A percentile compares a stretch with the other conserved stretches of the same genome.
These are phyloP conservation scores for mouse (Mus musculus) DNA, from an alignment of 2,113 vertebrate genomes.

Conservation along the genomic window DNA sequence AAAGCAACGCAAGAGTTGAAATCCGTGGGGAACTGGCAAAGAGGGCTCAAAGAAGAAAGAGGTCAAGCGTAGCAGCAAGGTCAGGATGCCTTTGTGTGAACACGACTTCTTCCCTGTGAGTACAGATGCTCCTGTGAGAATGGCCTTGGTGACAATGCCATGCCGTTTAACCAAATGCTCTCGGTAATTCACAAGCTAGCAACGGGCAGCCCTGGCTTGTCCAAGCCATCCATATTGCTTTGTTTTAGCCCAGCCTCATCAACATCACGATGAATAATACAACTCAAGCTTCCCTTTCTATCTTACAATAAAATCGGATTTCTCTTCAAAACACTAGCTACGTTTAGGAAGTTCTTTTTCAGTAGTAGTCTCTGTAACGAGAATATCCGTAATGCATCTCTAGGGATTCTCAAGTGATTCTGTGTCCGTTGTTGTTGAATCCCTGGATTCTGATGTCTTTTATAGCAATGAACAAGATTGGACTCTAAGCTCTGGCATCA, in stretches of 20 bases:
- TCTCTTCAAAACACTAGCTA: conserved; percentile 19
- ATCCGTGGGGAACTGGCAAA: not conserved
- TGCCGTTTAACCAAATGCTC: conserved; percentile 3
- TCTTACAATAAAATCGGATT: conserved; percentile 21
- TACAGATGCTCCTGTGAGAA: conserved; percentile 44
- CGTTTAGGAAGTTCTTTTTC: conserved; percentile 3
- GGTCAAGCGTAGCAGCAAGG: conserved; percentile 19
- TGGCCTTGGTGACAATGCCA: not conserved
- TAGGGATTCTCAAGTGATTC: conserved; percentile 19
- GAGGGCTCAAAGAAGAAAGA: conserved; percentile 2
- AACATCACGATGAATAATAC: conserved; percentile 50
- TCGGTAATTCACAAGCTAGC: conserved; percentile 34
- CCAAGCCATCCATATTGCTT: conserved; percentile 5
- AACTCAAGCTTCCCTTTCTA: conserved; percentile 32
- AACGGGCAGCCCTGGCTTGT: not conserved
- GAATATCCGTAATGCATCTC: not conserved
- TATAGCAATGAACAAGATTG: not conserved
- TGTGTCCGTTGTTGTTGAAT: conserved; percentile 6
- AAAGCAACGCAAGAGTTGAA: conserved; percentile 29
- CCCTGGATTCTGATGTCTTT: conserved; percentile 36
- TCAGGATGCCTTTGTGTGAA: conserved; percentile 53
- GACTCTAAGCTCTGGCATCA: conserved; percentile 18
- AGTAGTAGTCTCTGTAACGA: conserved; percentile 14
- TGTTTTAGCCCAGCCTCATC: not conserved
- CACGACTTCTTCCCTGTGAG: not conserved